phyloP scores from a whole-genome alignment of 1,140 invertebrate species.

The Drosophila guanche region DNA sequence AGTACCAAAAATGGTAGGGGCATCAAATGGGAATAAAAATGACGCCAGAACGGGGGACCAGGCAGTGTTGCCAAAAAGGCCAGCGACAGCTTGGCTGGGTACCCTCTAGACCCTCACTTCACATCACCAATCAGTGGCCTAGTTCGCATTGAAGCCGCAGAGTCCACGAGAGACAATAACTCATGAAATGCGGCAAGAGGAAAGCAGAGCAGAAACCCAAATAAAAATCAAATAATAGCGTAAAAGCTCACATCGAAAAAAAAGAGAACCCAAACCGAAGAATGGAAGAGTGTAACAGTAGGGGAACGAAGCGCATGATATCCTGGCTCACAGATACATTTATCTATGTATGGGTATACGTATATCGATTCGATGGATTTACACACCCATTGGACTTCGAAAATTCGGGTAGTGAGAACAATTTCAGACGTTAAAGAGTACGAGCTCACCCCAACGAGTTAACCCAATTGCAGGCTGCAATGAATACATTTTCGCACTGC shows the following conservation, averaged over 20 bases:
- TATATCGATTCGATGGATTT: too few relatives aligned
- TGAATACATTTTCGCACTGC: constrained; percentile 51
- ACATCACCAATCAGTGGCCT: constrained; percentile 47
- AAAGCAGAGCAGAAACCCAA: constrained; percentile 43
- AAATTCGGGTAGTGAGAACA: background rate
- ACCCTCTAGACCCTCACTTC: background rate
- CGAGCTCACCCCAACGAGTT: constrained; percentile 46
- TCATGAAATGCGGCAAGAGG: constrained; percentile 39
- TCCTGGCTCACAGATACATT: too few relatives aligned
- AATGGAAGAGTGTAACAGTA: constrained; percentile 1
- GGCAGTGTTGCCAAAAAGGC: constrained; percentile 33
- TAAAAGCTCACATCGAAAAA: constrained; percentile 51
- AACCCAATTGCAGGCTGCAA: constrained; percentile 63
- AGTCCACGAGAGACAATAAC: constrained; percentile 71
- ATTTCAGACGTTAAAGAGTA: constrained; percentile 52
- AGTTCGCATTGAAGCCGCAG: constrained; percentile 69
- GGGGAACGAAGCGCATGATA: background rate
- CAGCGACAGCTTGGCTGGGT: constrained; percentile 39
- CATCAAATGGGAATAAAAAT: constrained; percentile 12
- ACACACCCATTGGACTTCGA: too few relatives aligned
- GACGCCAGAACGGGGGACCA: constrained; percentile 13
- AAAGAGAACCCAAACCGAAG: constrained; percentile 5
- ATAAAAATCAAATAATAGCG: constrained; percentile 79
- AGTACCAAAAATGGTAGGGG: constrained; percentile 19
- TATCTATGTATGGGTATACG: too few relatives aligned